Base-by-base conservation (phyloP, 2,888 invertebrate species). In the Neoitamus cyanurus region DNA sequence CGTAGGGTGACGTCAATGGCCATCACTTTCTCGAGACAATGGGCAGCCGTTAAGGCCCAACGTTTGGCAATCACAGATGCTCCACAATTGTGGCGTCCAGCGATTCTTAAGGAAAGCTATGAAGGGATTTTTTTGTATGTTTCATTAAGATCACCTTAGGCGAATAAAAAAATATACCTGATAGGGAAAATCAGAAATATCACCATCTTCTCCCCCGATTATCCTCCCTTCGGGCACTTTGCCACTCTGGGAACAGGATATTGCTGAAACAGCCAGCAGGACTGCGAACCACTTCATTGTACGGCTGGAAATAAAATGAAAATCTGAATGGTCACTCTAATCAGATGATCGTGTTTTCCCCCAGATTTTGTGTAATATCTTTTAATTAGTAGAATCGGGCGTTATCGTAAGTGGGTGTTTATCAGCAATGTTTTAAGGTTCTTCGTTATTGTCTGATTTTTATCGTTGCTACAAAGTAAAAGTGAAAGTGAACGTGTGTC, bases 31-130 rank as follows among this genome's bases (percentile, higher is more conserved):
- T 84, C 82, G 3, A 86, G 73, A 70, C 86, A 86, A 84, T 86
- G 86, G 3, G 86, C 86, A 1, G 86, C 86, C n/a, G 86, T 86
- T 68, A 86, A 30, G 34, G 85, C 85, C 85, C 84, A 85, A 13
- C 83, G 31, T 20, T 70, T 25, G 0, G 46, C 85, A 83, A 86
- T 85, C 34, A 85, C 83, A 0, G 85, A 85, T 11, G 86, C 86
- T 28, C 86, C 86, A 48, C 86, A 86, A 34, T 77, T 82, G 73
- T 86, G 86, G 7, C 85, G 84, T 25, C 86, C 86, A n/a, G 69
- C 85, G 20, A 85, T 58, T 72, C 85, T 69, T 34, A 86, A 46
- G 1, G 86, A 86, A 20, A 86, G 25, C 86, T 85, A 13, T 0
- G 46, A 68, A 20, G n/a, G 11, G 13, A 28, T 13, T 13, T 20